Base-by-base conservation (phyloP, 2,113 vertebrate species). In the Entosphenus tridentatus region DNA sequence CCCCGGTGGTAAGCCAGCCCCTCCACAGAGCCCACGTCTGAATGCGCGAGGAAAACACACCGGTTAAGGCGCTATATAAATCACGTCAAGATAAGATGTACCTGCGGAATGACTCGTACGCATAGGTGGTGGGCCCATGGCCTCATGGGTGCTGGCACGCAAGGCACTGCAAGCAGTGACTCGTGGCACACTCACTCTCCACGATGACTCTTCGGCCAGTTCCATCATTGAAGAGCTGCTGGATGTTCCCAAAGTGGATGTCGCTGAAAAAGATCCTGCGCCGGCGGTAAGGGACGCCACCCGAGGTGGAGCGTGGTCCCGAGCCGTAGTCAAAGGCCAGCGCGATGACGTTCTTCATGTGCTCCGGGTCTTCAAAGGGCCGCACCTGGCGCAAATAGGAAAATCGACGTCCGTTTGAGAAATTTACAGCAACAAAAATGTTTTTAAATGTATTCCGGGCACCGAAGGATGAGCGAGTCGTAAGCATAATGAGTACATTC, bases 211-310 rank as follows among this genome's bases (percentile, higher is more conserved):
- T 88, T 75, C 87, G 84, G 11, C 85, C 82, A 0, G 84, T 84
- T 73, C 91, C 89, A 0, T 95, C 87, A 0, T 96, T 86, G 0
- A 84, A 90, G 82, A 96, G 95, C 78, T 95, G 88, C 77, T 97
- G 92, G 77, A 97, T 97, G 81, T 97, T 96, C 68, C 92, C 92
- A 0, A 97, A 97, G 82, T 97, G 92, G 76, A 97, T 97, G 76
- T 97, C 92, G 0, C 92, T 97, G 80, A 86, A 96, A 82, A 97
- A 97, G 71, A 97, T 83, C 72, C 91, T 86, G 72, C 91, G 93
- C n/a, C 62, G 62, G n/a, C 62, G 62, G 62, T 21, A n/a, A 39
- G 39, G 39, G 39, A 39, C 39, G 39, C 39, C 39, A 39, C 39
- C 39, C 57, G 84, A 79, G 55, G 85, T 88, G 3, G 85, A 86